These are phyloP conservation scores for Itoplectis maculator DNA, from an alignment of 2,888 invertebrate genomes.

Conservation along the genomic window DNA sequence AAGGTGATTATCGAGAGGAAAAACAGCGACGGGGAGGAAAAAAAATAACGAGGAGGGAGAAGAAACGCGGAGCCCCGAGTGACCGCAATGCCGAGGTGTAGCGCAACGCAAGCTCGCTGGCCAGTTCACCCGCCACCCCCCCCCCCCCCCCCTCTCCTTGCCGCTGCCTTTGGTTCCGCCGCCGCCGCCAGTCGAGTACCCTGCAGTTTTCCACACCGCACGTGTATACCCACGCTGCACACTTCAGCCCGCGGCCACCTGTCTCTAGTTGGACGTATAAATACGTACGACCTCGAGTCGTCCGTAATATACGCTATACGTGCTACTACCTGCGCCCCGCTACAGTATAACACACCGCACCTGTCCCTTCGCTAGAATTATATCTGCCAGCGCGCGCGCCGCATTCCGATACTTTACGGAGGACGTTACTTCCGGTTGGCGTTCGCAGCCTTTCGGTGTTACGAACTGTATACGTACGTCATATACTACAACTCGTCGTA, in stretches of 20 bases:
- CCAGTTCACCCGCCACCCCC: no score
- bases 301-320: constrained; percentile 57
- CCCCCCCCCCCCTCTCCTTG: no score
- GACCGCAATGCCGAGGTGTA: constrained; percentile 68
- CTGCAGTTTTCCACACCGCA: constrained; percentile 5
- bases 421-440: constrained; percentile 37
- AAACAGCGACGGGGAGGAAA: constrained; percentile 17
- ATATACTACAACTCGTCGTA: background rate
- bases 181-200: constrained; percentile 13
- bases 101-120: constrained; percentile 29
- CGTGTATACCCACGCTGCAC: constrained; percentile 2
- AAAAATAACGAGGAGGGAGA: constrained; percentile 30
- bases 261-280: constrained; percentile 58
- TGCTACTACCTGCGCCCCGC: constrained; percentile 11
- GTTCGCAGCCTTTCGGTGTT: background rate
- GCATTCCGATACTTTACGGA: constrained; percentile 52
- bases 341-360: constrained; percentile 36
- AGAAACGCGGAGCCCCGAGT: constrained; percentile 63
- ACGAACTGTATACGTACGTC: background rate
- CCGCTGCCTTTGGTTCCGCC: constrained; percentile 30
- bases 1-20: constrained; percentile 55
- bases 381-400: constrained; percentile 43
- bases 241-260: constrained; percentile 48
- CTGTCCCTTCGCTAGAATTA: constrained; percentile 56
- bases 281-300: constrained; percentile 63